These are phyloP conservation scores for Gambusia holbrooki DNA, from an alignment of 2,113 vertebrate genomes.

Conservation along the genomic window DNA sequence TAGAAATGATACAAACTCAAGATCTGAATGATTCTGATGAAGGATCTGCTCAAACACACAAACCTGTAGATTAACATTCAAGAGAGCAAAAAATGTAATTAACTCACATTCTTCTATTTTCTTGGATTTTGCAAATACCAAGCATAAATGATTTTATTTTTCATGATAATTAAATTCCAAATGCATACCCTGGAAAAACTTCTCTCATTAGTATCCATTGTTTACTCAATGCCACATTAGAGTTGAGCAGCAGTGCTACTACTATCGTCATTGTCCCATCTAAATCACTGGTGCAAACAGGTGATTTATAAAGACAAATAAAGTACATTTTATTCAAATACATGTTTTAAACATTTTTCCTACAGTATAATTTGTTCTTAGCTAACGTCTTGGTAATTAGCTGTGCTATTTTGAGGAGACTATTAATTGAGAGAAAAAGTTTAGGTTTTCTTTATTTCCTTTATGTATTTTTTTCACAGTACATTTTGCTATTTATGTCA, in stretches of 20 bases:
- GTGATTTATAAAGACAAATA: background rate
- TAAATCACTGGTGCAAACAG: background rate
- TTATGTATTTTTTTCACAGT: background rate
- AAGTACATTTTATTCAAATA: background rate
- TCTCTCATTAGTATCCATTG: conserved; percentile 60
- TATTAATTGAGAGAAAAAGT: background rate
- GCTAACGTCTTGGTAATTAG: background rate
- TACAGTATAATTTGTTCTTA: background rate
- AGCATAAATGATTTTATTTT: conserved; percentile 34
- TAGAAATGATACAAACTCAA: conserved; percentile 22
- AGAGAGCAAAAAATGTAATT: conserved; percentile 60
- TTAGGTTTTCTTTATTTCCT: background rate
- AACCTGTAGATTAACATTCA: conserved; percentile 36
- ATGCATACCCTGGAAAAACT: conserved; percentile 40
- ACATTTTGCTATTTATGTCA: background rate
- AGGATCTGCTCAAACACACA: conserved; percentile 34
- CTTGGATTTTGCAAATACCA: conserved; percentile 32
- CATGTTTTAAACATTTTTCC: background rate
- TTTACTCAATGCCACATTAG: conserved; percentile 46
- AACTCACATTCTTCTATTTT: conserved; percentile 59
- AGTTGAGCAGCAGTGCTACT: conserved; percentile 28
- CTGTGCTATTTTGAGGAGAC: background rate
- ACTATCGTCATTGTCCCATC: conserved; percentile 38
- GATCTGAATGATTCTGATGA: conserved; percentile 13
- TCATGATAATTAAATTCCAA: conserved; percentile 48